Percentiles rank a stretch among this genome's conserved stretches.
Evolutionary conservation across 2,113 vertebrate species (phyloP).

Genomic region (Scatophagus argus): DNA sequence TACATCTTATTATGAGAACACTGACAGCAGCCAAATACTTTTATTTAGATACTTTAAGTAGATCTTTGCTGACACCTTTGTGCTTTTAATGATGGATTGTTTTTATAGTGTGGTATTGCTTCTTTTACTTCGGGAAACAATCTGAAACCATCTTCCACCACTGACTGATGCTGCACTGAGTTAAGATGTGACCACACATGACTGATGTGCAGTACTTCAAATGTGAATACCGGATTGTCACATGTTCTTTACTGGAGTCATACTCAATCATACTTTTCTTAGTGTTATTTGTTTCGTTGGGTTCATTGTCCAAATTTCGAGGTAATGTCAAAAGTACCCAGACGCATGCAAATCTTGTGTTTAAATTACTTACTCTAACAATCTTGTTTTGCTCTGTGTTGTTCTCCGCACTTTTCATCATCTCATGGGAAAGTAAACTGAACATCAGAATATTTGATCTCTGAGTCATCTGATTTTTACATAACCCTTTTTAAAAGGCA

Average conservation of each 20-base stretch:
- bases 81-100: not conserved
- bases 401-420: not conserved
- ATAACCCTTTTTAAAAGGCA: not conserved
- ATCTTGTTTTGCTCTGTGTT: too few species aligned
- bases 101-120: too few species aligned
- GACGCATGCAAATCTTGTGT: not conserved
- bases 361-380: too few species aligned
- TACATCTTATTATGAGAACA: too few species aligned
- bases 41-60: not conserved
- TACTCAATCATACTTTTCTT: not conserved
- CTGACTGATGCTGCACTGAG: slow-evolving; percentile 3
- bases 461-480: not conserved
- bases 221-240: not conserved
- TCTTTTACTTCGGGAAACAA: not conserved
- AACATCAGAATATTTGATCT: not conserved
- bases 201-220: slow-evolving; percentile 56
- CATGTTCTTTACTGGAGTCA: not conserved
- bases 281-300: not conserved
- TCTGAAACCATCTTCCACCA: not conserved
- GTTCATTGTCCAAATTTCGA: not conserved
- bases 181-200: slow-evolving; percentile 59
- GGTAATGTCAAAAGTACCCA: not conserved
- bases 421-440: not conserved
- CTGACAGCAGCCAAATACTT: too few species aligned
- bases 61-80: slow-evolving; percentile 1